Percentiles rank a stretch among this genome's conserved stretches.
phyloP scores from a whole-genome alignment of 2,888 invertebrate species.

The Rutpela maculata region DNA sequence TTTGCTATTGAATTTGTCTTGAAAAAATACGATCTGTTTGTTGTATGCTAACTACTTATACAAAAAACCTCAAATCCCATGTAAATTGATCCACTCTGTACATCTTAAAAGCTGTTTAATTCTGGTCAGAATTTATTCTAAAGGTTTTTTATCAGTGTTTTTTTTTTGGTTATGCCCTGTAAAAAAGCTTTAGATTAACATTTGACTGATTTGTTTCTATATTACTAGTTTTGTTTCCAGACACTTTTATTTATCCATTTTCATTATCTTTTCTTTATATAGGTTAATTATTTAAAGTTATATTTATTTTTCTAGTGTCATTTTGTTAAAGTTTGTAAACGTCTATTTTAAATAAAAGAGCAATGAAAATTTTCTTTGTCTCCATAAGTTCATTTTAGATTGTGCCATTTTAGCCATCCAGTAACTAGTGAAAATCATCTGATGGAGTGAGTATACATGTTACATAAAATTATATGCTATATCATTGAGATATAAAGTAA shows the following conservation, averaged over 20 bases:
- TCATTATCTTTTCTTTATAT: neutral
- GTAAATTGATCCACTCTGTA: no score
- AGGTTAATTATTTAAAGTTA: slow-evolving; percentile 1
- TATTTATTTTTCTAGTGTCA: slow-evolving; percentile 7
- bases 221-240: neutral
- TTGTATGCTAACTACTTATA: no score
- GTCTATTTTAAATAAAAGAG: slow-evolving; percentile 20
- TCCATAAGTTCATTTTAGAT: no score
- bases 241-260: slow-evolving; percentile 7
- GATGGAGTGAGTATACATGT: no score
- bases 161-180: neutral
- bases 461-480: no score
- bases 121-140: neutral
- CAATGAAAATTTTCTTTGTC: slow-evolving; percentile 6
- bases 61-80: no score
- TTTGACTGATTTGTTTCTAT: neutral
- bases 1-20: no score
- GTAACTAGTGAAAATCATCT: no score
- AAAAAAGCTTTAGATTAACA: neutral
- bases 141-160: neutral
- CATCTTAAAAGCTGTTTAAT: neutral
- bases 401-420: no score
- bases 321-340: slow-evolving; percentile 27
- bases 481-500: no score
- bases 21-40: no score